Evolutionary conservation across 2,113 vertebrate species (phyloP).

Genomic region (Pyxicephalus adspersus): DNA sequence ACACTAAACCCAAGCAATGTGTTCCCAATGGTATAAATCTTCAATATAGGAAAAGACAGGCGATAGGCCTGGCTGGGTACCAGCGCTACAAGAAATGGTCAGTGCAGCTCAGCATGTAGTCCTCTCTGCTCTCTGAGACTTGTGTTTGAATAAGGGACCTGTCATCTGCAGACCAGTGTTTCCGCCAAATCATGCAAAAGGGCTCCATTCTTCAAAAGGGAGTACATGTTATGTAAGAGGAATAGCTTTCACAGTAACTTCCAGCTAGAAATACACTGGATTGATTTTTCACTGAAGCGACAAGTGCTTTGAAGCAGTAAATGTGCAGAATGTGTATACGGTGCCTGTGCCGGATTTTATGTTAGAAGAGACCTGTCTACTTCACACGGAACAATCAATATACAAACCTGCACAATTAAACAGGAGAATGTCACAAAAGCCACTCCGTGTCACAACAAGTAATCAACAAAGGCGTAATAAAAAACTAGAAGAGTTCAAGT

Average conservation of each 20-base stretch:
- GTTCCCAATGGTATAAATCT: background rate
- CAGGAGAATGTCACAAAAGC: background rate
- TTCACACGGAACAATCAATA: background rate
- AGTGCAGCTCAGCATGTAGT: background rate
- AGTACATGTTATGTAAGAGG: conserved; percentile 12
- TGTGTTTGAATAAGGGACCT: background rate
- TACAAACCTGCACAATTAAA: background rate
- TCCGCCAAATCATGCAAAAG: conserved; percentile 19
- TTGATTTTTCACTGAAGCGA: conserved; percentile 13
- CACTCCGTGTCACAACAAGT: background rate
- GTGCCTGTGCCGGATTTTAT: background rate
- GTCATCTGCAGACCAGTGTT: background rate
- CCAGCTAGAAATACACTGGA: background rate
- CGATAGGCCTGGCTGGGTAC: background rate
- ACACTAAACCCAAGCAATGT: background rate
- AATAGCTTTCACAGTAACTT: background rate
- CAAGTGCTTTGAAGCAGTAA: conserved; percentile 15
- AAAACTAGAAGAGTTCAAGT: too few species aligned
- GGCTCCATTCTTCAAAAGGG: background rate
- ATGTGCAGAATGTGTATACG: conserved; percentile 11
- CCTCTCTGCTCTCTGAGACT: background rate
- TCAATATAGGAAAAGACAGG: background rate
- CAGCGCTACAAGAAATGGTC: background rate
- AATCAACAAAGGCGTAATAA: too few species aligned
- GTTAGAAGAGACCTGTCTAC: background rate